Percentiles rank a stretch among this genome's conserved stretches.
Evolutionary conservation across 2,113 vertebrate species (phyloP).

Genomic region (Trichomycterus rosablanca): DNA sequence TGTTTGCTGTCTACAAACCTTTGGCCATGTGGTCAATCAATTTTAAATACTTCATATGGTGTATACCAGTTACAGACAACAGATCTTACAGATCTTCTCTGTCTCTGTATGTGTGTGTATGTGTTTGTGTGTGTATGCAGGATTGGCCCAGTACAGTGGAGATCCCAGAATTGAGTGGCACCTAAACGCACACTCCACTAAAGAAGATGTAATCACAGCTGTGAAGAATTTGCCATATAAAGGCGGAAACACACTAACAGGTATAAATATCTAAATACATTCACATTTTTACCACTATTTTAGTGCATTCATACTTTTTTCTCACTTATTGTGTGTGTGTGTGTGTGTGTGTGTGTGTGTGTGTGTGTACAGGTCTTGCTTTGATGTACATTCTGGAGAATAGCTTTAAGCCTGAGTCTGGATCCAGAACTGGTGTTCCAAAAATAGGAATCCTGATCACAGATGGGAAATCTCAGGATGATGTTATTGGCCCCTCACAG

Average conservation of each 20-base stretch:
- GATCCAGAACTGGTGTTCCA: constrained; percentile 81
- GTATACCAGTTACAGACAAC: no score
- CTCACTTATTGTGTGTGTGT: neutral
- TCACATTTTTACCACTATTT: neutral
- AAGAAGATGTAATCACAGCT: constrained; percentile 85
- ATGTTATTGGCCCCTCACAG: constrained; percentile 82
- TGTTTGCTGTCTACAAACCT: no score
- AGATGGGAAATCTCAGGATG: constrained; percentile 96
- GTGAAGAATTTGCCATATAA: constrained; percentile 92
- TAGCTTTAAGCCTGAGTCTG: constrained; percentile 88
- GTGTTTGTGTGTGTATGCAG: constrained; percentile 55
- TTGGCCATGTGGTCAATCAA: neutral
- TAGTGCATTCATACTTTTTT: neutral
- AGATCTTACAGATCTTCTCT: no score
- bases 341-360: constrained; percentile 8
- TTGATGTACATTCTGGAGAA: constrained; percentile 93
- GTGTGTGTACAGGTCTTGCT: constrained; percentile 76
- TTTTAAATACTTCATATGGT: neutral
- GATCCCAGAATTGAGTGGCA: constrained; percentile 96
- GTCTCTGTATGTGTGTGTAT: no score
- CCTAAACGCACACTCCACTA: constrained; percentile 80
- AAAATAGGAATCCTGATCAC: constrained; percentile 97
- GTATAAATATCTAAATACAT: constrained; percentile 54
- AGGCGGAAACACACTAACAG: constrained; percentile 93
- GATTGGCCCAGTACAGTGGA: constrained; percentile 93